Percentiles rank a stretch among this genome's conserved stretches.
Evolutionary conservation across 23 tunicate species (phyloP).

Genomic region (Diplosoma virens): DNA sequence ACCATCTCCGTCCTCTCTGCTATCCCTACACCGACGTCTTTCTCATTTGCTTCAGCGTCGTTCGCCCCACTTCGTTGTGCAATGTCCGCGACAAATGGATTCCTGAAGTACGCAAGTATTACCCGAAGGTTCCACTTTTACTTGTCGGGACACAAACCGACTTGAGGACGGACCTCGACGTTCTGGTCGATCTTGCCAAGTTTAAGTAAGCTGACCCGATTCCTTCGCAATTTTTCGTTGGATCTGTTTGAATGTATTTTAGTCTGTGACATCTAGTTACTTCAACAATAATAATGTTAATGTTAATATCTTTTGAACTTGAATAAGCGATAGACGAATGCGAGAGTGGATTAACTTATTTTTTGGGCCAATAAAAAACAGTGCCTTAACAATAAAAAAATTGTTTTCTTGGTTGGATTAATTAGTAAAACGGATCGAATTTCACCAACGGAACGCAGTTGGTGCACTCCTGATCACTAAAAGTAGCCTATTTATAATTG

Average conservation of each 20-base stretch:
- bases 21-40: constrained; percentile 91
- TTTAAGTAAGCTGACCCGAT: constrained; percentile 46
- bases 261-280: not conserved
- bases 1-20: constrained; percentile 74
- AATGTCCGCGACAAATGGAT: constrained; percentile 94
- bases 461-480: too few species aligned
- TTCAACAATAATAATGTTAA: not conserved
- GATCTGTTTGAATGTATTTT: not conserved
- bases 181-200: constrained; percentile 77
- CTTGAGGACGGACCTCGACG: constrained; percentile 69
- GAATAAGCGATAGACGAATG: too few species aligned
- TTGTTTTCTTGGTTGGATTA: too few species aligned
- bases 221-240: not conserved
- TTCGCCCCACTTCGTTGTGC: constrained; percentile 78
- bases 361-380: too few species aligned
- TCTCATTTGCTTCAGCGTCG: constrained; percentile 94
- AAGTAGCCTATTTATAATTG: too few species aligned
- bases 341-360: too few species aligned
- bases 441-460: too few species aligned
- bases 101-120: constrained; percentile 72
- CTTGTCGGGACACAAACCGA: constrained; percentile 98
- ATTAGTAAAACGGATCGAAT: too few species aligned
- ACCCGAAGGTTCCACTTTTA: constrained; percentile 82
- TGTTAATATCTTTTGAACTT: not conserved
- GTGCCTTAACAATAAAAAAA: too few species aligned